Base-by-base conservation (phyloP, 2,113 vertebrate species). In the Pomatostomus ruficeps region DNA sequence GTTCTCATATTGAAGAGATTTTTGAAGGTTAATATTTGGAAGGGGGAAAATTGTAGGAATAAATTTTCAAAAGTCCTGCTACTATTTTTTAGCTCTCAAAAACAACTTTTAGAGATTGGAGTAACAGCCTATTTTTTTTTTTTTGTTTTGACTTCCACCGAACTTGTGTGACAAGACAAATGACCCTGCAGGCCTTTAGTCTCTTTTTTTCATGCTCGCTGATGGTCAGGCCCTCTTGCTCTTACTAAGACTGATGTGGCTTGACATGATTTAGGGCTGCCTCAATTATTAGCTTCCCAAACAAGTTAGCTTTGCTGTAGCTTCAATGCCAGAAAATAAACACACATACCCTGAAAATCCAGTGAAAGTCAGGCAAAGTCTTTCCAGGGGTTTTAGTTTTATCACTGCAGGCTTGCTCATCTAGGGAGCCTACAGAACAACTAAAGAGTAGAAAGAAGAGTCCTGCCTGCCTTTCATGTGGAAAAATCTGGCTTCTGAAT, bases 381-480 rank as follows among this genome's bases (percentile, higher is more conserved):
- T 97, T 95, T 96, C 76, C 76, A 92, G 89, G 89, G 15, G 42
- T 97, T 89, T 73, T 76, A 86, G 62, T 96, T 97, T 85, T 95
- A 77, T 91, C 68, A 31, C 82, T 59, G 29, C 54, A 93, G 43
- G 80, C 72, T 62, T 95, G 79, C 73, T 95, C 94, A 90, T 36
- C 79, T 40, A 73, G 85, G 85, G 88, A 96, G 89, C 83, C 85
- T 78, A 75, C 48, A 96, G 85, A 97, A 91, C 85, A 86, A 75
- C 76, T 38, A 55, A 77, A 91, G 86, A 92, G 45, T 77, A 57
- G 72, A 75, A 93, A 77, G 88, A 95, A 97, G 58, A 96, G 92
- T 89, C 88, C 87, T 95, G 58, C 42, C 63, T 96, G 92, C 91
- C 92, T 98, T 97, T 96, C 89, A 95, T 96, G 91, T 94, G 55